These are phyloP conservation scores for Lasaia peninsularis DNA, from an alignment of 1,140 invertebrate species.

Conservation along the genomic window DNA sequence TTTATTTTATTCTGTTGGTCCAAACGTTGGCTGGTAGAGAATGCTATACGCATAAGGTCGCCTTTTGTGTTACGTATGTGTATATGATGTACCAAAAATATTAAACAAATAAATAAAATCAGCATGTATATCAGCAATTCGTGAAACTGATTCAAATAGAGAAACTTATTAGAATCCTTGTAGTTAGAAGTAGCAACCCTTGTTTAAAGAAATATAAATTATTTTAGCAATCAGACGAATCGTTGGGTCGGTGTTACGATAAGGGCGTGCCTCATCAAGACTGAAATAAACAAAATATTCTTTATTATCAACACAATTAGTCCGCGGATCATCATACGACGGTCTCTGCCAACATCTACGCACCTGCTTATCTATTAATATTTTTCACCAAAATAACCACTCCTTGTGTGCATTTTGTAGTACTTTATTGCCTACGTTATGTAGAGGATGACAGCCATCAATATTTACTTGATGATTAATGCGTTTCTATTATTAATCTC, in stretches of 20 bases:
- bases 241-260: constrained; percentile 14
- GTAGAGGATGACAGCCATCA: constrained; percentile 1
- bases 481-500: not conserved
- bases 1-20: too few species aligned
- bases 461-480: constrained; percentile 9
- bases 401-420: constrained; percentile 27
- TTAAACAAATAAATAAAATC: too few species aligned
- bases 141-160: too few species aligned
- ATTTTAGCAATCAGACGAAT: constrained; percentile 31
- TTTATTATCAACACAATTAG: constrained; percentile 64
- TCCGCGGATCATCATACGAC: constrained; percentile 51
- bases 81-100: too few species aligned
- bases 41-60: too few species aligned
- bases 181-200: too few species aligned
- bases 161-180: too few species aligned
- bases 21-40: too few species aligned
- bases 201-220: constrained; percentile 23
- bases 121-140: too few species aligned
- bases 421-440: constrained; percentile 5
- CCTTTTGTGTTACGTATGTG: too few species aligned
- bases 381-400: constrained; percentile 60
- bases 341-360: constrained; percentile 54
- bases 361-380: constrained; percentile 73
- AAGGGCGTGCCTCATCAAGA: constrained; percentile 32
- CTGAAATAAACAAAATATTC: constrained; percentile 52